Evolutionary conservation across 1,140 invertebrate genomes (phyloP), one percentile per base, ranked within the genome.

Genomic region (Lepidurus arcticus): DNA sequence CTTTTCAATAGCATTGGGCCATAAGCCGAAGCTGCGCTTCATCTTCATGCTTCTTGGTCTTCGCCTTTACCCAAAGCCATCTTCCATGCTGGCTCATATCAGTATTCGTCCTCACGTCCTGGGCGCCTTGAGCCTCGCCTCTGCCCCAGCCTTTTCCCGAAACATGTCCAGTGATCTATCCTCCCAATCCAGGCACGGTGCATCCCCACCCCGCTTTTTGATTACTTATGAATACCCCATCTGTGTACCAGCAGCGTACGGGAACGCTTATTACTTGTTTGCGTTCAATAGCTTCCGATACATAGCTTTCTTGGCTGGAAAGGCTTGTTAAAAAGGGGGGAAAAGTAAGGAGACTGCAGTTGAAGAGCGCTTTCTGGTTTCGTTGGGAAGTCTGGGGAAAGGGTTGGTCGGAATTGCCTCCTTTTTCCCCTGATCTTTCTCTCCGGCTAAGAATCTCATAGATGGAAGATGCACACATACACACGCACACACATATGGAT

Each of bases 31-130:
- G 53, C 53, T 65, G 3, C 21, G 53, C 53, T 65, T 65, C 53
- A 65, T 65, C 53, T 65, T 65, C 53, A 65, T 65, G 53, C 53
- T 65, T 65, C 53, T 65, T 65, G 53, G 53, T 65, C 13, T 65
- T 65, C 53, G 53, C 53, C 53, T 65, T 16, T 65, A 7, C 53
- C 53, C 53, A 65, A 65, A 65, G 53, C 53, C 53, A 65, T 65
- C 53, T 16, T 65, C 53, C 16, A 16, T 65, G 53, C 21, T 65
- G 53, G 53, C 53, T 65, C 53, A 21, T 65, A 65, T 65, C 53
- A 65, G 53, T 65, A 65, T 65, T 65, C 53, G 8, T 65, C 53
- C 9, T 65, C 53, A 65, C 53, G 53, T 65, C 53, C 53, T 65
- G 13, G 53, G 1, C 53, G 53, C 53, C 53, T 7, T 65, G 53